phyloP scores from a whole-genome alignment of 2,797 vertebrate species.

The Coregonus suidteri region DNA sequence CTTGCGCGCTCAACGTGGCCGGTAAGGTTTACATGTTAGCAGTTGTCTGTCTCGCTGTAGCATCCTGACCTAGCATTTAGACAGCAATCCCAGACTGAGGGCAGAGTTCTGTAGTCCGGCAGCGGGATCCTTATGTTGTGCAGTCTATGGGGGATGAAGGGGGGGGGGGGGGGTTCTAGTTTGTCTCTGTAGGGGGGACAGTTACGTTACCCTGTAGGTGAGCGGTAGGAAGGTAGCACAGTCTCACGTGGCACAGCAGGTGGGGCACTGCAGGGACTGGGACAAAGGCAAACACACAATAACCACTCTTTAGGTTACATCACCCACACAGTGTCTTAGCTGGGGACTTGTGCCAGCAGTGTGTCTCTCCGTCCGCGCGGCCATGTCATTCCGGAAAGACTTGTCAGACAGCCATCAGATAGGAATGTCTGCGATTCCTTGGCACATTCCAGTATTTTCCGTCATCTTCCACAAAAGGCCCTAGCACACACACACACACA shows the following conservation, averaged over 20 bases:
- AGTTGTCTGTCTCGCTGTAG: neutral
- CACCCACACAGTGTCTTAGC: neutral
- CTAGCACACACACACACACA: neutral
- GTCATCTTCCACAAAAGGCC: neutral
- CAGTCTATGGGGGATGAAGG: neutral
- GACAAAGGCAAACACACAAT: neutral
- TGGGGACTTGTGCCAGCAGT: neutral
- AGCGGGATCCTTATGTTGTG: no score
- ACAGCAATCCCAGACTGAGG: neutral
- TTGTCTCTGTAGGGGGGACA: neutral
- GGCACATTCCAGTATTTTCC: neutral
- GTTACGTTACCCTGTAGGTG: neutral
- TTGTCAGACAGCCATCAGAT: neutral
- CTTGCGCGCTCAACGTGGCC: no score
- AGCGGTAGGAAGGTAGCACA: neutral
- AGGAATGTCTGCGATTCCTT: constrained; percentile 10
- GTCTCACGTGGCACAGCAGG: neutral
- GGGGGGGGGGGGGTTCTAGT: neutral
- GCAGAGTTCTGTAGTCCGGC: no score
- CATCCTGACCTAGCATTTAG: neutral
- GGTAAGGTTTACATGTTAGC: no score
- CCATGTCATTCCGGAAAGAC: neutral
- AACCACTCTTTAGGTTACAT: neutral
- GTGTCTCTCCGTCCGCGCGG: neutral
- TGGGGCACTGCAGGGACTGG: neutral